Conservation (phyloP, 2,113 vertebrate species). For the Gasterosteus nipponicus region DNA sequence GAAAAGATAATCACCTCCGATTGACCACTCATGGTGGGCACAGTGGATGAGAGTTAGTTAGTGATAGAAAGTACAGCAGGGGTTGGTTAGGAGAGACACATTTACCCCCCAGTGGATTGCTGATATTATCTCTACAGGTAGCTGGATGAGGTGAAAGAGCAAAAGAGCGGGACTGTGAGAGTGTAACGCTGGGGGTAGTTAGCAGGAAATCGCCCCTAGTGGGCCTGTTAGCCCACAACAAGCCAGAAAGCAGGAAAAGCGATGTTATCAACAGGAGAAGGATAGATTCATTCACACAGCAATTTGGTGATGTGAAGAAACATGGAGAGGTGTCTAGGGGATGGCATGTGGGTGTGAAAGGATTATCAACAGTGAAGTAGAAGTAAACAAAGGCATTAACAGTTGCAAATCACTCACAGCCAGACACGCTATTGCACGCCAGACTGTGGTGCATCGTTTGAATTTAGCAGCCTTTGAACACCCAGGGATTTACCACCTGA, state of each 20-base stretch:
- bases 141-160: conserved; percentile 36
- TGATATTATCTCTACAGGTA: conserved; percentile 59
- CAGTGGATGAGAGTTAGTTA: conserved; percentile 36
- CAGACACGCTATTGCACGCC: conserved; percentile 24
- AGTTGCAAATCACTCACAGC: conserved; percentile 53
- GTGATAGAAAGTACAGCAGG: conserved; percentile 42
- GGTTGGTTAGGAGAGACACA: conserved; percentile 41
- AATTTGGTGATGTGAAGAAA: conserved; percentile 63
- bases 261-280: conserved; percentile 53
- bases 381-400: conserved; percentile 69
- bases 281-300: conserved; percentile 62
- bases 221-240: conserved; percentile 91
- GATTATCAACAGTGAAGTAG: conserved; percentile 65
- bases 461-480: conserved; percentile 39
- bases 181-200: conserved; percentile 92
- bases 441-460: conserved; percentile 21
- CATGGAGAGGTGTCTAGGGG: conserved; percentile 55
- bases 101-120: conserved; percentile 42
- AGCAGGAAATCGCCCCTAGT: conserved; percentile 88
- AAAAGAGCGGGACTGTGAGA: conserved; percentile 43
- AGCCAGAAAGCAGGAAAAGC: conserved; percentile 71
- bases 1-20: conserved; percentile 53
- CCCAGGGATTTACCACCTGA: conserved; percentile 13
- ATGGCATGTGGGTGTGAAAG: conserved; percentile 63
- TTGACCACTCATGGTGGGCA: conserved; percentile 40